Percentiles rank a stretch among this genome's conserved stretches.
Evolutionary conservation across 2,113 vertebrate genomes (phyloP).

Genomic region (Lepus europaeus): DNA sequence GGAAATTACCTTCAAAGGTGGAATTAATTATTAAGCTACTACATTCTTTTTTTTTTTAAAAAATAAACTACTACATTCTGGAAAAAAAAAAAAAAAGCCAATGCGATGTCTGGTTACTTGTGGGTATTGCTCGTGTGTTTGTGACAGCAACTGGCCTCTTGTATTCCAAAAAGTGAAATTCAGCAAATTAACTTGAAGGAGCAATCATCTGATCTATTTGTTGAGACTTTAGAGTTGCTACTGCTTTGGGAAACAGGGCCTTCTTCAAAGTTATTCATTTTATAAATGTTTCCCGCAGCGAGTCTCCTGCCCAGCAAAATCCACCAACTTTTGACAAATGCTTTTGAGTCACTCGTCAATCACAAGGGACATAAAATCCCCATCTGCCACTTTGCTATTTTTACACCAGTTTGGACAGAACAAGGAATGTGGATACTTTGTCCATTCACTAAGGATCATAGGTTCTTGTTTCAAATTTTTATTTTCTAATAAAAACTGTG

Average conservation of each 20-base stretch:
- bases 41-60: too few relatives aligned
- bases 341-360: conserved; percentile 42
- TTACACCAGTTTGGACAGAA: conserved; percentile 22
- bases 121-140: not conserved
- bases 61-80: too few relatives aligned
- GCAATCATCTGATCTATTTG: not conserved
- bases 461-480: not conserved
- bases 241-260: not conserved
- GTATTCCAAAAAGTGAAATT: not conserved
- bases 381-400: conserved; percentile 65
- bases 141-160: not conserved
- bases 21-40: too few relatives aligned
- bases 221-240: conserved; percentile 12
- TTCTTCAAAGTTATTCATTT: conserved; percentile 7
- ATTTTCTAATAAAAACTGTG: conserved; percentile 51
- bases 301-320: conserved; percentile 26
- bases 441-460: not conserved
- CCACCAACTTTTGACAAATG: conserved; percentile 56
- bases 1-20: too few relatives aligned
- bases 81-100: not conserved
- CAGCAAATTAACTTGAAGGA: not conserved
- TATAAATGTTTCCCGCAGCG: not conserved
- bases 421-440: conserved; percentile 58
- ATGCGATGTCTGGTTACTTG: not conserved
- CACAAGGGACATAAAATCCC: conserved; percentile 38